Conservation (phyloP, 2,797 vertebrate genomes). For the Monodelphis domestica region DNA sequence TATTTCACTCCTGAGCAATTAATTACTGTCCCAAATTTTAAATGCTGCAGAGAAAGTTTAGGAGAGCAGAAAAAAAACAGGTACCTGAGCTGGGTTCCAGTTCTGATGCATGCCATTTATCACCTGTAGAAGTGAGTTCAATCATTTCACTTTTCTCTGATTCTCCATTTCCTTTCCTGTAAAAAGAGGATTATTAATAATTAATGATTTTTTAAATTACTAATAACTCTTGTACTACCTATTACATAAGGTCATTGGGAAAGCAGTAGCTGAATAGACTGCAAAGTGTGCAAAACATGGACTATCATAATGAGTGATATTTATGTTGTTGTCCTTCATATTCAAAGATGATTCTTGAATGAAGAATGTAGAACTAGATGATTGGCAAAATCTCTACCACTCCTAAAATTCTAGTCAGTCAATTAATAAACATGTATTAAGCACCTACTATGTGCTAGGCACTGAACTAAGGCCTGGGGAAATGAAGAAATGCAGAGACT, state of each 20-base stretch:
- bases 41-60: constrained; percentile 28
- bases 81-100: not conserved
- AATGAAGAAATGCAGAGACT: not conserved
- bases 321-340: not conserved
- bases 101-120: not conserved
- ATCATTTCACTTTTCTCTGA: not conserved
- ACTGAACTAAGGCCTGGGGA: not conserved
- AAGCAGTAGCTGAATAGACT: not conserved
- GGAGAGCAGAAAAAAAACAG: not conserved
- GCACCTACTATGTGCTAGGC: not conserved
- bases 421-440: not conserved
- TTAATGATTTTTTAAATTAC: not conserved
- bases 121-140: not conserved
- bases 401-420: no score
- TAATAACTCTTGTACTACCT: not conserved
- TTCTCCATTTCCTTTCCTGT: not conserved
- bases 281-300: not conserved
- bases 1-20: constrained; percentile 54
- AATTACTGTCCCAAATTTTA: constrained; percentile 59
- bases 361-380: not conserved
- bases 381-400: no score
- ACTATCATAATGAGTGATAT: not conserved
- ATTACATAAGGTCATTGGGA: not conserved
- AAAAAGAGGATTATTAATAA: not conserved
- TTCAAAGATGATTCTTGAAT: not conserved